phyloP scores from a whole-genome alignment of 1,140 invertebrate genomes.

The Tenebrio molitor region DNA sequence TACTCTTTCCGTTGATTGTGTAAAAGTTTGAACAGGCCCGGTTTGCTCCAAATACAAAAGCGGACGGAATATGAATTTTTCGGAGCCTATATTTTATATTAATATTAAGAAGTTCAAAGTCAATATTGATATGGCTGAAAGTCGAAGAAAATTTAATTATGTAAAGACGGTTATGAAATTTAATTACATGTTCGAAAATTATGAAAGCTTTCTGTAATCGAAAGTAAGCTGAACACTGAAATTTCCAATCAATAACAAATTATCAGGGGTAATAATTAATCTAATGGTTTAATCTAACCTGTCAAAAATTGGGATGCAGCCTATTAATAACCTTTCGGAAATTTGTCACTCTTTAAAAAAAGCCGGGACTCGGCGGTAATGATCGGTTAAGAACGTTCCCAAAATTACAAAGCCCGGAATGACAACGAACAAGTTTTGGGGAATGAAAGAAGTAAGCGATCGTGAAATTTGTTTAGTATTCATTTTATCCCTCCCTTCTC shows the following conservation, averaged over 20 bases:
- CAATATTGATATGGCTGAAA: conserved; percentile 48
- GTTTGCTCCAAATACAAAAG: not conserved
- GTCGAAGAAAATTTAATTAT: conserved; percentile 48
- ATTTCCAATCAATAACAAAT: conserved; percentile 42
- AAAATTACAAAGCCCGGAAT: not conserved
- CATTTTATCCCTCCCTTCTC: conserved; percentile 1
- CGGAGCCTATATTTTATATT: conserved; percentile 36
- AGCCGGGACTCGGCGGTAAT: not conserved
- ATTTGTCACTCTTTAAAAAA: not conserved
- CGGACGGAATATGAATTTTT: conserved; percentile 37
- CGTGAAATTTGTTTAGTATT: conserved; percentile 15
- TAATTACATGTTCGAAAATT: conserved; percentile 49
- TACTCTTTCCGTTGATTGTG: conserved; percentile 2
- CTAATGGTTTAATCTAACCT: conserved; percentile 37
- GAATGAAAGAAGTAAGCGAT: not conserved
- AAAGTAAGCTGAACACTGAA: conserved; percentile 32
- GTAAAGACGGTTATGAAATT: conserved; percentile 47
- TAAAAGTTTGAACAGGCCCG: conserved; percentile 5
- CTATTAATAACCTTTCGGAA: not conserved
- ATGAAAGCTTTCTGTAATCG: conserved; percentile 36
- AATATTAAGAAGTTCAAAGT: conserved; percentile 49
- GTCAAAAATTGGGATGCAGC: conserved; percentile 22
- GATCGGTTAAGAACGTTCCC: not conserved
- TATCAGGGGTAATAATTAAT: conserved; percentile 43
- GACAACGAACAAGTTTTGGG: not conserved